Percentiles rank a stretch among this genome's conserved stretches.
Conservation (phyloP, 2,797 vertebrate genomes). For the Acomys russatus region DNA sequence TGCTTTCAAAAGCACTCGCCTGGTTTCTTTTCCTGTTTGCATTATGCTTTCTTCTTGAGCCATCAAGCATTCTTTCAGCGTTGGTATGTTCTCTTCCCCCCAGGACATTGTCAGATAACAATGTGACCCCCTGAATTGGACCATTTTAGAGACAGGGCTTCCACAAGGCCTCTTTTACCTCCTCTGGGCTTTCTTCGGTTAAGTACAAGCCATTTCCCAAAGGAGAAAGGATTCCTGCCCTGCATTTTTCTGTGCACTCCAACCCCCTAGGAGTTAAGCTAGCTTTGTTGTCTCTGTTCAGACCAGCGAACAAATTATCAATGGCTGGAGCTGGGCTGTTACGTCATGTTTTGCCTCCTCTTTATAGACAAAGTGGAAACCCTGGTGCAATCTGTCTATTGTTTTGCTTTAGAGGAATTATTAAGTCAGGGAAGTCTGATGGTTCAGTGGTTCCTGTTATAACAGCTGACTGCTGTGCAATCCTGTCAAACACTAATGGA, state of each 20-base stretch:
- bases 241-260: background rate
- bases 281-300: constrained; percentile 27
- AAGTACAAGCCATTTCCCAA: constrained; percentile 47
- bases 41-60: background rate
- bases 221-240: background rate
- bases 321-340: constrained; percentile 41
- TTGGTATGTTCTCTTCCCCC: background rate
- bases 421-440: background rate
- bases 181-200: constrained; percentile 23
- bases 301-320: background rate
- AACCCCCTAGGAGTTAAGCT: background rate
- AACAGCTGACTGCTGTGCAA: background rate
- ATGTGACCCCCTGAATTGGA: background rate
- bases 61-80: background rate
- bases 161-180: background rate
- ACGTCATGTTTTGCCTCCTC: constrained; percentile 67
- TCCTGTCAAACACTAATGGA: background rate
- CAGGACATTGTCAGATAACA: background rate
- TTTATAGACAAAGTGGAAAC: constrained; percentile 57
- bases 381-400: background rate
- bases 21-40: background rate
- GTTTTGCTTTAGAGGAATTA: constrained; percentile 31
- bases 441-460: constrained; percentile 23
- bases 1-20: background rate
- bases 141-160: background rate